Percentiles rank a stretch among this genome's conserved stretches.
phyloP scores from a whole-genome alignment of 2,113 vertebrate genomes.

The Cinclus mexicanus region DNA sequence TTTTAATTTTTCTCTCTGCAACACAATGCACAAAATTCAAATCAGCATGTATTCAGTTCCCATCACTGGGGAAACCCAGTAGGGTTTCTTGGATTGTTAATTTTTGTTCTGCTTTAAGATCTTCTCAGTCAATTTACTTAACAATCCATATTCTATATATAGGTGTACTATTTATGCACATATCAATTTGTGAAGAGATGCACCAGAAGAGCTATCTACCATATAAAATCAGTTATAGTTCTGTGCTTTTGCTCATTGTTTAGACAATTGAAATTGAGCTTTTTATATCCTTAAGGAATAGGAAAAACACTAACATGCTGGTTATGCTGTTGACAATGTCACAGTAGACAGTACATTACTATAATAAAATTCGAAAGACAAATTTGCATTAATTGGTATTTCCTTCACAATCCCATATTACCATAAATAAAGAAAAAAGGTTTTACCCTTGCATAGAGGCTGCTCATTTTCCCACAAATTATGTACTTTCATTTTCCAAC shows the following conservation, averaged over 20 bases:
- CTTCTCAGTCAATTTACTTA: neutral
- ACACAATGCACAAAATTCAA: neutral
- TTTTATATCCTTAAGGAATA: neutral
- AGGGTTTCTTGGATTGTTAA: neutral
- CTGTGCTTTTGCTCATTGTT: neutral
- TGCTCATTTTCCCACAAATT: neutral
- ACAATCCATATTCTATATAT: neutral
- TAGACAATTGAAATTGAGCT: neutral
- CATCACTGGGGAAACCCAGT: neutral
- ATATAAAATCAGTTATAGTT: neutral
- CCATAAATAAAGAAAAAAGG: neutral
- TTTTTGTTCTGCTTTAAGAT: neutral
- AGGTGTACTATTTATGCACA: neutral
- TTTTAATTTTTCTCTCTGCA: neutral
- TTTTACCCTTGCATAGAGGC: neutral
- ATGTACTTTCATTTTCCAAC: neutral
- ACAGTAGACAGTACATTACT: neutral
- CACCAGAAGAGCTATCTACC: neutral
- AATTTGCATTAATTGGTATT: conserved; percentile 1
- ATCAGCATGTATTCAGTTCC: neutral
- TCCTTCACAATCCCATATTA: neutral
- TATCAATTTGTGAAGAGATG: neutral
- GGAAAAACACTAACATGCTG: neutral
- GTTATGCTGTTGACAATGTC: neutral
- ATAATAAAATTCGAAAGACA: conserved; percentile 4